These are phyloP conservation scores for Holocentrus rufus DNA, from an alignment of 2,797 vertebrate genomes.

Conservation along the genomic window DNA sequence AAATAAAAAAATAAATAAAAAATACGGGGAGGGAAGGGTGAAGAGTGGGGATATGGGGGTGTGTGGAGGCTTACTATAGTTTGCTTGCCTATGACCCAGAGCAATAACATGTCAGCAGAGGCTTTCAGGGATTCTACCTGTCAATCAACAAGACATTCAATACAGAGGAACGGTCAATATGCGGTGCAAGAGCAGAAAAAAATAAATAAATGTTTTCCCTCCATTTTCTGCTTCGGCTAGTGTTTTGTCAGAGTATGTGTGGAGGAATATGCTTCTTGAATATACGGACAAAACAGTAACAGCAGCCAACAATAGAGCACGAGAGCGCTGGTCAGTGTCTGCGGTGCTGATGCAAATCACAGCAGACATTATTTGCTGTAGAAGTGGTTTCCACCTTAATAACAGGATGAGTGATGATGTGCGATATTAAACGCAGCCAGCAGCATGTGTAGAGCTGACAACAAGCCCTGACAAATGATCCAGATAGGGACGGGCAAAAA, in stretches of 20 bases:
- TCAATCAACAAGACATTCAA: conserved; percentile 62
- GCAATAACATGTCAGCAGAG: conserved; percentile 74
- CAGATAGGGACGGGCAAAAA: conserved; percentile 44
- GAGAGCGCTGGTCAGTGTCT: conserved; percentile 38
- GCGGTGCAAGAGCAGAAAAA: conserved; percentile 4
- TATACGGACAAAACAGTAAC: neutral
- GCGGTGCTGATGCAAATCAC: conserved; percentile 66
- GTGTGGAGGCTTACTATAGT: conserved; percentile 53
- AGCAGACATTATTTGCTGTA: conserved; percentile 68
- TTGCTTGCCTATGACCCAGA: conserved; percentile 69
- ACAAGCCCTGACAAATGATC: conserved; percentile 47
- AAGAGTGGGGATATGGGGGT: conserved; percentile 48
- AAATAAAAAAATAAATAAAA: conserved; percentile 8
- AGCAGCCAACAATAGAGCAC: conserved; percentile 35
- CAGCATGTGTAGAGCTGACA: conserved; percentile 32
- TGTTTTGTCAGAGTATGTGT: conserved; percentile 19
- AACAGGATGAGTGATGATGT: conserved; percentile 62
- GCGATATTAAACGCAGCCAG: conserved; percentile 67
- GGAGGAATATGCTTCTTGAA: conserved; percentile 6
- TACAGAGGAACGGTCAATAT: conserved; percentile 35
- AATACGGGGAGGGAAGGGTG: conserved; percentile 13
- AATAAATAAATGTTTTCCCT: conserved; percentile 21
- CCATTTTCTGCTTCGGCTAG: conserved; percentile 29
- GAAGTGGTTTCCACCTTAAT: conserved; percentile 51
- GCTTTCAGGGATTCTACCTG: conserved; percentile 71